A percentile compares a stretch with the other conserved stretches of the same genome.
Evolutionary conservation across 2,113 vertebrate genomes (phyloP).

Genomic region (Rhea pennata): DNA sequence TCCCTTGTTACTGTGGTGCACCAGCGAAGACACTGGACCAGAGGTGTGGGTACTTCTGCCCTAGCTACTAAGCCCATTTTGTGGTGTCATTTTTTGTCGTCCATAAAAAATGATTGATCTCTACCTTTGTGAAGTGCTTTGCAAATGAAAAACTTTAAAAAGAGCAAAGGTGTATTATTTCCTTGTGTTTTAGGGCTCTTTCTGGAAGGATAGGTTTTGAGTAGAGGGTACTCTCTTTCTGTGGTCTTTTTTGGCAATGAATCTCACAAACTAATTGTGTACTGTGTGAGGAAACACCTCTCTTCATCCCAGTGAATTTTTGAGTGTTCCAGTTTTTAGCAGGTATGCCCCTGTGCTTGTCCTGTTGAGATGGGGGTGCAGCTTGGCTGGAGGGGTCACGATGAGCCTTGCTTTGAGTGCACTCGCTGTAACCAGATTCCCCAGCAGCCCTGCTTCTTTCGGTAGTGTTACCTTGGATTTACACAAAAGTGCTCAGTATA

Average conservation of each 20-base stretch:
- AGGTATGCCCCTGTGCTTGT: background rate
- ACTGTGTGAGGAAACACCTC: background rate
- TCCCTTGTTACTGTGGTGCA: rapidly evolving
- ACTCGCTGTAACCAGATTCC: rapidly evolving
- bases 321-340: background rate
- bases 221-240: background rate
- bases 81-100: background rate
- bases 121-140: background rate
- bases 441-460: background rate
- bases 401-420: background rate
- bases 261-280: background rate
- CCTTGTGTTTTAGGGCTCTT: background rate
- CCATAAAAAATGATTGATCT: background rate
- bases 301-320: background rate
- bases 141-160: background rate
- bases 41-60: background rate
- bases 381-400: background rate
- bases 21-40: background rate
- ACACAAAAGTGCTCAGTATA: background rate
- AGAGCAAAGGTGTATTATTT: background rate
- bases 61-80: rapidly evolving
- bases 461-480: background rate
- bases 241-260: background rate
- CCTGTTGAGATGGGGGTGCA: background rate
- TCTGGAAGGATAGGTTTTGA: background rate